These are phyloP conservation scores for Mus pahari DNA, from an alignment of 2,113 vertebrate genomes.

Conservation along the genomic window DNA sequence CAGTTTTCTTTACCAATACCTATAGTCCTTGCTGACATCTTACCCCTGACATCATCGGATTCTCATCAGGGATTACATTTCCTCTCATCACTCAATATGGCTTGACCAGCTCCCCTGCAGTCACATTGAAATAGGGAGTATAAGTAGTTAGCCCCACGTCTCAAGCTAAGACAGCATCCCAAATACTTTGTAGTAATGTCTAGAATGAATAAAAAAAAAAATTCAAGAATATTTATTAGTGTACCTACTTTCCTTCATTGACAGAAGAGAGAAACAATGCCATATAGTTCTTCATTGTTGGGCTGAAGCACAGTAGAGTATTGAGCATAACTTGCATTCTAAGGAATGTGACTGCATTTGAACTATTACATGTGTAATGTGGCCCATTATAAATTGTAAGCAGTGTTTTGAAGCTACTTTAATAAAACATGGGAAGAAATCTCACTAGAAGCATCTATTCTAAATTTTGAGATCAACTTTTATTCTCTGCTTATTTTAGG, in stretches of 20 bases:
- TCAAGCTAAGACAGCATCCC: background rate
- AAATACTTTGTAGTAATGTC: background rate
- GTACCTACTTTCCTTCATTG: background rate
- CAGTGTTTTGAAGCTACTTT: background rate
- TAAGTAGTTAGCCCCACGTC: background rate
- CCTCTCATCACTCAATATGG: background rate
- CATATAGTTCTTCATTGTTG: background rate
- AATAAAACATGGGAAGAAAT: background rate
- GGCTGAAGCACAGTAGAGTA: background rate
- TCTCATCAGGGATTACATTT: background rate
- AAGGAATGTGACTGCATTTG: background rate
- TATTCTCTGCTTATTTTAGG: conserved; percentile 31
- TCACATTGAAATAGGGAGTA: background rate
- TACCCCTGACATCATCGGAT: background rate
- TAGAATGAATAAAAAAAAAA: conserved; percentile 13
- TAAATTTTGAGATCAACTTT: conserved; percentile 28
- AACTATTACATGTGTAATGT: background rate
- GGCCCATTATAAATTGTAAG: background rate
- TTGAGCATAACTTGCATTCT: background rate
- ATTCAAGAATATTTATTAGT: background rate
- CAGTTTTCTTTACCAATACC: background rate
- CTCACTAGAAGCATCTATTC: background rate
- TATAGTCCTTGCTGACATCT: background rate
- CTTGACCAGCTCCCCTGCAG: background rate
- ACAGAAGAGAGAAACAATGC: background rate